phyloP scores from a whole-genome alignment of 2,113 vertebrate species.

The Oreotrochilus melanogaster region DNA sequence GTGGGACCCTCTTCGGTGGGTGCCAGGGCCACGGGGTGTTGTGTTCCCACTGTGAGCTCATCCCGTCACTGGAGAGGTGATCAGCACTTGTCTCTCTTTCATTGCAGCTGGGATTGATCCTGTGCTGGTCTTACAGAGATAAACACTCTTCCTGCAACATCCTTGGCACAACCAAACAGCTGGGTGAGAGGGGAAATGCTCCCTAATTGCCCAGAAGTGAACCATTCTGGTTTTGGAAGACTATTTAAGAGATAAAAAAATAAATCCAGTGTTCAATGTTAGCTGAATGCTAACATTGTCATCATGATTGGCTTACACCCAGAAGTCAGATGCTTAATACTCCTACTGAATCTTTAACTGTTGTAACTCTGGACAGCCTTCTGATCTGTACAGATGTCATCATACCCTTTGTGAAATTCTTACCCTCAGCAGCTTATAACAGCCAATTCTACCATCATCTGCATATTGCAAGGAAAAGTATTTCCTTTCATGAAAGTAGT shows the following conservation, averaged over 20 bases:
- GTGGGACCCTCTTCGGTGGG: background rate
- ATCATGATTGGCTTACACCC: constrained; percentile 36
- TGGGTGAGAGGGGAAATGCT: background rate
- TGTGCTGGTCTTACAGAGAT: background rate
- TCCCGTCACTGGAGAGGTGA: background rate
- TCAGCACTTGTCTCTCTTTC: background rate
- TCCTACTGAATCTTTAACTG: constrained; percentile 47
- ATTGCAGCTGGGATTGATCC: background rate
- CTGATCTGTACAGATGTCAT: constrained; percentile 51
- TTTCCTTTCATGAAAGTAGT: background rate
- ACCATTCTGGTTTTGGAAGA: background rate
- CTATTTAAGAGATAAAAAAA: background rate
- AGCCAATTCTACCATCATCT: background rate
- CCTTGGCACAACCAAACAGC: background rate
- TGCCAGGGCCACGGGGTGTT: accelerated
- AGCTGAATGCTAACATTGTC: background rate
- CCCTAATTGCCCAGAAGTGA: background rate
- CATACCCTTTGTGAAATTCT: constrained; percentile 36
- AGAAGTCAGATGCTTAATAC: constrained; percentile 29
- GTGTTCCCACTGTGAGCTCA: accelerated
- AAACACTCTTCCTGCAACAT: background rate
- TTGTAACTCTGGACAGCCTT: constrained; percentile 56
- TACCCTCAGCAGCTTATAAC: background rate
- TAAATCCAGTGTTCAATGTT: background rate
- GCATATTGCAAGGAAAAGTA: constrained; percentile 31